These are phyloP conservation scores for Listronotus bonariensis DNA, from an alignment of 1,140 invertebrate genomes.

Conservation along the genomic window DNA sequence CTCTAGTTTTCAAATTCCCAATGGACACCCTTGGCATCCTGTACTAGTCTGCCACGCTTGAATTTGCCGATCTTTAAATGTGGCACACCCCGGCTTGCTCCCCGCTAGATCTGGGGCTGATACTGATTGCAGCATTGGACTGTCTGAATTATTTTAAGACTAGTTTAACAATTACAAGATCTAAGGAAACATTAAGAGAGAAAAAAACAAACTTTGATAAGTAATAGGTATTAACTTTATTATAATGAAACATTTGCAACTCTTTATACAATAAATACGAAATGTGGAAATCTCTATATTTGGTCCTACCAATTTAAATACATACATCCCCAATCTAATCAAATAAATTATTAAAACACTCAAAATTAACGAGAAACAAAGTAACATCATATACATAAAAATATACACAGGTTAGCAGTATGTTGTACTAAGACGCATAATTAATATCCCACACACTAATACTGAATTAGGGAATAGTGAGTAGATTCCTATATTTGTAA, in stretches of 20 bases:
- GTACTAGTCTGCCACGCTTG: too few species aligned
- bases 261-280: constrained; percentile 52
- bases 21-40: too few species aligned
- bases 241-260: constrained; percentile 37
- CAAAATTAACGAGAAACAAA: constrained; percentile 41
- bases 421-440: constrained; percentile 37
- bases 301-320: constrained; percentile 48
- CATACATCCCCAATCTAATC: constrained; percentile 40
- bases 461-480: constrained; percentile 43
- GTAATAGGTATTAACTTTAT: constrained; percentile 35
- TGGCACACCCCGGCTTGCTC: too few species aligned
- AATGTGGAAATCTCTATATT: constrained; percentile 50
- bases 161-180: too few species aligned
- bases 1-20: too few species aligned
- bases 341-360: constrained; percentile 44
- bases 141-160: too few species aligned
- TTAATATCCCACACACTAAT: constrained; percentile 36
- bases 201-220: constrained; percentile 7
- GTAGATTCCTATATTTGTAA: constrained; percentile 30
- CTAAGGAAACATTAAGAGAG: not conserved
- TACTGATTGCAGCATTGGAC: too few species aligned
- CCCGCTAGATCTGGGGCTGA: too few species aligned
- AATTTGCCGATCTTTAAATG: too few species aligned
- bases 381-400: constrained; percentile 42
- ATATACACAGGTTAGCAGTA: constrained; percentile 38